Percentiles rank a stretch among this genome's conserved stretches.
phyloP scores from a whole-genome alignment of 2,797 vertebrate species.

The Girardinus metallicus region DNA sequence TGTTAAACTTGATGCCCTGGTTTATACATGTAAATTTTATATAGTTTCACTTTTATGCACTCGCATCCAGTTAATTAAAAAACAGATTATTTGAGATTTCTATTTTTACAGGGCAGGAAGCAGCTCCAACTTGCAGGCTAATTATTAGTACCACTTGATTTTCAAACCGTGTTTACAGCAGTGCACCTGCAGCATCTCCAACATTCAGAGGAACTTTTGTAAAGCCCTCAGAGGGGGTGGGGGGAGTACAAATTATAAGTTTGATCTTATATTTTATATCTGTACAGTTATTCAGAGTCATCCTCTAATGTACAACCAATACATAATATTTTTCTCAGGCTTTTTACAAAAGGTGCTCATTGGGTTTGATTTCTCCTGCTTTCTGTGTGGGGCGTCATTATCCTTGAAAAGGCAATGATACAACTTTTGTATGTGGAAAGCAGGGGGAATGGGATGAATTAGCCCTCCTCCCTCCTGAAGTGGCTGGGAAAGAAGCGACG shows the following conservation, averaged over 20 bases:
- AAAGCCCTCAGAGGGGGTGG: background rate
- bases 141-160: constrained; percentile 4
- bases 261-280: background rate
- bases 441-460: constrained; percentile 41
- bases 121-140: background rate
- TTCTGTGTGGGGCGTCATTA: constrained; percentile 39
- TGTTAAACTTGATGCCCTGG: background rate
- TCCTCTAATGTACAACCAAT: constrained; percentile 18
- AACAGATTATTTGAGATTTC: background rate
- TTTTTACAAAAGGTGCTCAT: constrained; percentile 42
- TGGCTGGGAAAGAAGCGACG: constrained; percentile 59
- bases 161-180: background rate
- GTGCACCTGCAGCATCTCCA: constrained; percentile 16
- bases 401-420: constrained; percentile 53
- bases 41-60: background rate
- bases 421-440: constrained; percentile 33
- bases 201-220: background rate
- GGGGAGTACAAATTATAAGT: background rate
- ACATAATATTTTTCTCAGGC: constrained; percentile 12
- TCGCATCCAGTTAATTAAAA: background rate
- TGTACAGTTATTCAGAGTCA: constrained; percentile 5
- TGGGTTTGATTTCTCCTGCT: constrained; percentile 42
- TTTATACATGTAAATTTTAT: background rate
- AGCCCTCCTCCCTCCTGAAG: constrained; percentile 38
- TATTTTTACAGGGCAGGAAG: background rate